Evolutionary conservation across 2,888 invertebrate genomes (phyloP), one percentile per base, ranked within the genome.

Genomic region (Agrochola lota): DNA sequence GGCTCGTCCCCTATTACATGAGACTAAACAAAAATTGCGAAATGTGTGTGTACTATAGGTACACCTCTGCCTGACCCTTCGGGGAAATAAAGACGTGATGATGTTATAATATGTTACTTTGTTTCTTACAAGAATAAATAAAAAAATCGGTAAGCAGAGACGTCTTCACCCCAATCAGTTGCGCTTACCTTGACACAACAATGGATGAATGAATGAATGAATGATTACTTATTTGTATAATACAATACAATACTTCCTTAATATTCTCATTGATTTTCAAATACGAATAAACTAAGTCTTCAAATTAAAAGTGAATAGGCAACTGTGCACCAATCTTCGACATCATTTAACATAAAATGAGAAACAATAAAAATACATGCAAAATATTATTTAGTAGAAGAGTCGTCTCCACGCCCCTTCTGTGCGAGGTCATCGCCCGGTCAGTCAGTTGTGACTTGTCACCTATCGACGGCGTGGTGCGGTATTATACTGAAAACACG

Each of bases 391-490:
- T 64, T 20, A 62, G 8, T 1, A 20, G n/a, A n/a, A 46, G 49
- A 71, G 59, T 46, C 78, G 73, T 71, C 85, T 88, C 88, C 59
- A 74, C 52, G 1, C 30, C 26, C 15, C 12, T 5, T 35, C 30
- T 86, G 81, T 77, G 64, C 81, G 83, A 74, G 91, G 91, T 91
- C 92, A 87, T 57, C 78, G 91, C 71, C 85, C 82, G 90, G 86
- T 87, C 88, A 88, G 83, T 78, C 83, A 87, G 84, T 72, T 68
- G 86, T 73, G 73, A 81, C 81, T 78, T 78, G 78, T 85, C 84
- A 78, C 83, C 72, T 85, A 84, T 84, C 72, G 84, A 78, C 67
- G 70, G 57, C 66, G 35, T 70, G 62, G 17, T 49, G 60, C 46
- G 64, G 52, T 3, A 69, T 59, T n/a, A 49, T 43, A 46, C 46